Percentiles rank a stretch among this genome's conserved stretches.
Conservation (phyloP, 1,140 invertebrate genomes). For the Cherax destructor region DNA sequence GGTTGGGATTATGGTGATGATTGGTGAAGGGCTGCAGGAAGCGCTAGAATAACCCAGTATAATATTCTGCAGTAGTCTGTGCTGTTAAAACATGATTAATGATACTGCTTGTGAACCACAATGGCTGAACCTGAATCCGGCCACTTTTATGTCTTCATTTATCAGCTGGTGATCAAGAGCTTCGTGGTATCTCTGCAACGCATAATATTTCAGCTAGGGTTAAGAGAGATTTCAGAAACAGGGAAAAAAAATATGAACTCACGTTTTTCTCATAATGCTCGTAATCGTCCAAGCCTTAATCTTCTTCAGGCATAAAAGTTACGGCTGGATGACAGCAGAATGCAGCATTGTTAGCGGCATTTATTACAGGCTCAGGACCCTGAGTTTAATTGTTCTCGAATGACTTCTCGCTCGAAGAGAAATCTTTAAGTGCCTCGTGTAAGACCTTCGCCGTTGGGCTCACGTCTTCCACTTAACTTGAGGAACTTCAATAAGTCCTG, state of each 20-base stretch:
- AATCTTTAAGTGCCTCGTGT: neutral
- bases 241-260: neutral
- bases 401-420: slow-evolving; percentile 6
- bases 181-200: no score
- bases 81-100: neutral
- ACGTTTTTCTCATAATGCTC: neutral
- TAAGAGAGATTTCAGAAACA: no score
- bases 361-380: slow-evolving; percentile 3
- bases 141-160: neutral
- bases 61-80: no score
- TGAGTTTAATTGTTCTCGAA: slow-evolving; percentile 31
- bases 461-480: neutral
- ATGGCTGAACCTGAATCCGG: neutral
- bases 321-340: slow-evolving; percentile 23
- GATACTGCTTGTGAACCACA: neutral
- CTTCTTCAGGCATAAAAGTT: slow-evolving; percentile 26
- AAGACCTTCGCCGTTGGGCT: neutral
- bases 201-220: no score
- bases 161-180: neutral
- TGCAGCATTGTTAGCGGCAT: slow-evolving; percentile 15
- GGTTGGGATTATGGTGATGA: neutral
- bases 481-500: neutral
- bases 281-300: slow-evolving; percentile 10
- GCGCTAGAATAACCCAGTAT: no score
- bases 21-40: neutral